phyloP scores from a whole-genome alignment of 2,797 vertebrate species.

The Iguana delicatissima region DNA sequence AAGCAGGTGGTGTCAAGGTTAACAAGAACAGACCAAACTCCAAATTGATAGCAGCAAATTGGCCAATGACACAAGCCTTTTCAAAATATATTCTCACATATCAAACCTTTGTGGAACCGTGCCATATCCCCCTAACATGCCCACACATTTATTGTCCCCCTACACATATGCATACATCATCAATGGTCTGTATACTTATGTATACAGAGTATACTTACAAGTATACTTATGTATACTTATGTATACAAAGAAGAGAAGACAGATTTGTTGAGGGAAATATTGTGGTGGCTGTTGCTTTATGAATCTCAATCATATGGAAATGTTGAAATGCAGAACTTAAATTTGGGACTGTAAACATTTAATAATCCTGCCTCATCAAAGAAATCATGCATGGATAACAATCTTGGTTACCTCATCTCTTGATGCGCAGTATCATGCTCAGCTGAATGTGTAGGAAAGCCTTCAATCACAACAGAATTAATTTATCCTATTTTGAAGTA shows the following conservation, averaged over 20 bases:
- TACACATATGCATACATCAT: background rate
- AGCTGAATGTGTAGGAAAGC: background rate
- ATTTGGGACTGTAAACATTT: background rate
- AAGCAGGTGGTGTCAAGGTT: constrained; percentile 39
- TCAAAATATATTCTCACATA: background rate
- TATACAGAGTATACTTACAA: no score
- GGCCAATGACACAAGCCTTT: background rate
- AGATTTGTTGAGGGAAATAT: background rate
- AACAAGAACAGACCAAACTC: constrained; percentile 44
- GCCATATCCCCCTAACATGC: accelerated
- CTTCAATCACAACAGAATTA: background rate
- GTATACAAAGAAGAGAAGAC: background rate
- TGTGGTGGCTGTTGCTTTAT: background rate
- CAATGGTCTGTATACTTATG: background rate
- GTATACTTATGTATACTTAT: background rate
- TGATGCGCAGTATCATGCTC: background rate
- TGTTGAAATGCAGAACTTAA: background rate
- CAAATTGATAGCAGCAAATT: constrained; percentile 41
- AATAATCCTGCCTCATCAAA: background rate
- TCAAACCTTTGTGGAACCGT: background rate
- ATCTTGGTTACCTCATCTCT: background rate
- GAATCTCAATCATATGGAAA: background rate
- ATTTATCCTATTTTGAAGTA: background rate
- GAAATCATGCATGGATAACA: background rate
- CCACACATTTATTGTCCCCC: background rate